Conservation (phyloP, 2,113 vertebrate genomes). For the Gasterosteus aculeatus region DNA sequence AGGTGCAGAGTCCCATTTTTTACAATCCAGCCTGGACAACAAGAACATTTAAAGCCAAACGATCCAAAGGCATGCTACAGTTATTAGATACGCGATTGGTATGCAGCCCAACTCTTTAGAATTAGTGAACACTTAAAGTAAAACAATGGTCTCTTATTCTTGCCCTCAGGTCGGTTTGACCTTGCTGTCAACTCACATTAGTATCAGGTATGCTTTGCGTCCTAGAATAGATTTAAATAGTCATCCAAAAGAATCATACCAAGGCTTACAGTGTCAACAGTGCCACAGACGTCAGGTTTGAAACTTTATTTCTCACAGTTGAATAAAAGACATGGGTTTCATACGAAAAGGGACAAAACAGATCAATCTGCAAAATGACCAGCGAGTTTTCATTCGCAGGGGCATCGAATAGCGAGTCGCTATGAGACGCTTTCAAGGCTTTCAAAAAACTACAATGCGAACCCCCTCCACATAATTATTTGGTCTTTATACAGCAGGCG, state of each 20-base stretch:
- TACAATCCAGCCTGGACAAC: not conserved
- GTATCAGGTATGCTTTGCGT: constrained; percentile 48
- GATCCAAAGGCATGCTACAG: not conserved
- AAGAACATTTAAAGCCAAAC: not conserved
- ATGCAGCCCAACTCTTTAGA: constrained; percentile 8
- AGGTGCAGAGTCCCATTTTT: not conserved
- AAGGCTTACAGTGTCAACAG: not conserved
- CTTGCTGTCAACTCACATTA: constrained; percentile 63
- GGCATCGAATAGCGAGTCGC: not conserved
- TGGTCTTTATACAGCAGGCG: not conserved
- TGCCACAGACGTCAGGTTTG: constrained; percentile 1
- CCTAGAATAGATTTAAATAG: constrained; percentile 56
- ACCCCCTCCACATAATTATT: not conserved
- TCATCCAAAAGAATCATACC: constrained; percentile 38
- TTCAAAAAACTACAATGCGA: not conserved
- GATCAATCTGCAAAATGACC: constrained; percentile 16
- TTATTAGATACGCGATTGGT: not conserved
- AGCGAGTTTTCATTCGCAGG: not conserved
- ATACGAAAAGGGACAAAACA: constrained; percentile 1
- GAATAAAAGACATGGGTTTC: not conserved
- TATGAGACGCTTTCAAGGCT: not conserved
- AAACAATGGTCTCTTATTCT: constrained; percentile 45
- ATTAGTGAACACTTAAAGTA: constrained; percentile 15
- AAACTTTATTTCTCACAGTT: not conserved
- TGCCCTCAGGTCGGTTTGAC: constrained; percentile 36